Percentiles rank a stretch among this genome's conserved stretches.
phyloP scores from a whole-genome alignment of 2,113 vertebrate species.

The Genyomyrus donnyi region DNA sequence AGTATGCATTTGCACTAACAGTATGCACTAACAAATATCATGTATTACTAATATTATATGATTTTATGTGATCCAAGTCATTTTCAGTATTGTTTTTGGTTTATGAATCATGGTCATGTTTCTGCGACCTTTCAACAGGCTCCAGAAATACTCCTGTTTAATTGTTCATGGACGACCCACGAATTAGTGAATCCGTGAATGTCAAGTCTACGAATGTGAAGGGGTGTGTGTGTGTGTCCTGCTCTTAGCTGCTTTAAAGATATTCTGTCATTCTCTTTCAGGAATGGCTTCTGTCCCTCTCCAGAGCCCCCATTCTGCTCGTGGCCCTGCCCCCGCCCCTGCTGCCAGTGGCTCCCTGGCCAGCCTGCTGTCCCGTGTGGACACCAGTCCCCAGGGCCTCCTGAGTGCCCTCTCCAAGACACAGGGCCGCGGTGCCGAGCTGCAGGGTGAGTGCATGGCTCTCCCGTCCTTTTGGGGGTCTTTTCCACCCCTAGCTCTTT shows the following conservation, averaged over 20 bases:
- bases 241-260: neutral
- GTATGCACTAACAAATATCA: neutral
- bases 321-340: slow-evolving; percentile 36
- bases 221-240: neutral
- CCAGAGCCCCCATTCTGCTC: neutral
- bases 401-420: slow-evolving; percentile 85
- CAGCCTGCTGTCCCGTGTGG: slow-evolving; percentile 84
- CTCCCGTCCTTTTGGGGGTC: neutral
- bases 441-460: slow-evolving; percentile 67
- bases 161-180: neutral
- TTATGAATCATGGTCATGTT: neutral
- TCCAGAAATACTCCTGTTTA: neutral
- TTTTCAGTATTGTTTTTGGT: neutral
- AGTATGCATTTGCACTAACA: neutral
- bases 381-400: slow-evolving; percentile 80
- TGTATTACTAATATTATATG: neutral
- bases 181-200: neutral
- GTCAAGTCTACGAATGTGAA: neutral
- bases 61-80: neutral
- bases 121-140: neutral
- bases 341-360: slow-evolving; percentile 55
- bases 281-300: neutral
- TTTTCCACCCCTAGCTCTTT: slow-evolving; percentile 16
- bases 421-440: slow-evolving; percentile 63
- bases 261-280: neutral